Conservation (phyloP, 2,113 vertebrate species). For the Ramphastos sulfuratus region DNA sequence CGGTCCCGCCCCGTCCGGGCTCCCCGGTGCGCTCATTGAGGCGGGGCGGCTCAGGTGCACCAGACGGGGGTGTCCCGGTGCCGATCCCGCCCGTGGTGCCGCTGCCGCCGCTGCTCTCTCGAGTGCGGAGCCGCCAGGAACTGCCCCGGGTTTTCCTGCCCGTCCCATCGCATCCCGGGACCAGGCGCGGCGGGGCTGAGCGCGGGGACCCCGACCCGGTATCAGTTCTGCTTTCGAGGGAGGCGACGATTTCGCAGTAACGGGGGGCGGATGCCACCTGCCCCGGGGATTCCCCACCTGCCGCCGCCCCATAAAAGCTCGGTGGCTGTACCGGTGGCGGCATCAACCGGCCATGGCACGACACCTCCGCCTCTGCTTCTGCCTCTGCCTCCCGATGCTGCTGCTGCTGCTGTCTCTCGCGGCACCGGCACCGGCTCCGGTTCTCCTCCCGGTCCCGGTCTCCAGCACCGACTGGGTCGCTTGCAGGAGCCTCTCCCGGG, state of each 20-base stretch:
- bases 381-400: neutral
- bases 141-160: constrained; percentile 26
- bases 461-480: constrained; percentile 39
- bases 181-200: neutral
- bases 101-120: neutral
- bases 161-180: neutral
- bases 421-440: neutral
- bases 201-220: constrained; percentile 39
- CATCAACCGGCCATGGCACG: neutral
- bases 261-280: constrained; percentile 35
- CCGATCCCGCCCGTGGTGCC: neutral
- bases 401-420: neutral
- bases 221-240: constrained; percentile 63
- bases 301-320: constrained; percentile 22
- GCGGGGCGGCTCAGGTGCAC: neutral
- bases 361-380: neutral
- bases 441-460: neutral
- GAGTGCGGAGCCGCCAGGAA: constrained; percentile 9
- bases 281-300: constrained; percentile 51
- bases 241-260: constrained; percentile 23
- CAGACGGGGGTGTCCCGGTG: neutral
- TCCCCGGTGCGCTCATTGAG: neutral
- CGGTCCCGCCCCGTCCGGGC: neutral
- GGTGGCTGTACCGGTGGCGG: neutral
- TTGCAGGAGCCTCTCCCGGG: constrained; percentile 58